phyloP scores from a whole-genome alignment of 1,140 invertebrate species.

The Sinonovacula constricta region DNA sequence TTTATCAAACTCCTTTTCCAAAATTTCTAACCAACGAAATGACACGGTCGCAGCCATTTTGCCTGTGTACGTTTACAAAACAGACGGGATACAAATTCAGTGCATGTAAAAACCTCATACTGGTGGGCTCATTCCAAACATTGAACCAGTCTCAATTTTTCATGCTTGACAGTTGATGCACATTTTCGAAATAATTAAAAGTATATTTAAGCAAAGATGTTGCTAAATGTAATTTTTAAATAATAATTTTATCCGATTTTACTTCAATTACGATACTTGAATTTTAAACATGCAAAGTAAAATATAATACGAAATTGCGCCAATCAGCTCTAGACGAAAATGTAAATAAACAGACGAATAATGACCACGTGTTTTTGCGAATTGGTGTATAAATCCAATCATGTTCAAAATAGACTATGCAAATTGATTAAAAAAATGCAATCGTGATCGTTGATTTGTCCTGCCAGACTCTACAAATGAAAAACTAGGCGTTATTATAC shows the following conservation, averaged over 20 bases:
- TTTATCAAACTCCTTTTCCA: constrained; percentile 94
- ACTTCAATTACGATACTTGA: not conserved
- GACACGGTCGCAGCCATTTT: constrained; percentile 77
- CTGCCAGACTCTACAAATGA: too few species aligned
- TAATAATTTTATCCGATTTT: not conserved
- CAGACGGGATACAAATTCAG: not conserved
- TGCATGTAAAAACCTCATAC: too few species aligned
- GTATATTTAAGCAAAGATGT: not conserved
- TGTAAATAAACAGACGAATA: not conserved
- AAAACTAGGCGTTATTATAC: too few species aligned
- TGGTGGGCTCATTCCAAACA: too few species aligned
- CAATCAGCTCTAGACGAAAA: too few species aligned
- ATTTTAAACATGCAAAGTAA: too few species aligned
- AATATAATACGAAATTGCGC: too few species aligned
- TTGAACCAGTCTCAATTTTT: too few species aligned
- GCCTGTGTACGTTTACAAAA: not conserved
- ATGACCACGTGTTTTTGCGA: not conserved
- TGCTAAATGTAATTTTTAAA: not conserved
- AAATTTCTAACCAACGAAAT: constrained; percentile 87
- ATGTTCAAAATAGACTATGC: not conserved
- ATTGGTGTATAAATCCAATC: too few species aligned
- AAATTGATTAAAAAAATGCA: not conserved
- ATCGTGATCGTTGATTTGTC: not conserved
- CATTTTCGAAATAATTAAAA: not conserved
- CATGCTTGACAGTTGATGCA: not conserved